phyloP scores from a whole-genome alignment of 2,797 vertebrate species.

The Mastacembelus armatus region DNA sequence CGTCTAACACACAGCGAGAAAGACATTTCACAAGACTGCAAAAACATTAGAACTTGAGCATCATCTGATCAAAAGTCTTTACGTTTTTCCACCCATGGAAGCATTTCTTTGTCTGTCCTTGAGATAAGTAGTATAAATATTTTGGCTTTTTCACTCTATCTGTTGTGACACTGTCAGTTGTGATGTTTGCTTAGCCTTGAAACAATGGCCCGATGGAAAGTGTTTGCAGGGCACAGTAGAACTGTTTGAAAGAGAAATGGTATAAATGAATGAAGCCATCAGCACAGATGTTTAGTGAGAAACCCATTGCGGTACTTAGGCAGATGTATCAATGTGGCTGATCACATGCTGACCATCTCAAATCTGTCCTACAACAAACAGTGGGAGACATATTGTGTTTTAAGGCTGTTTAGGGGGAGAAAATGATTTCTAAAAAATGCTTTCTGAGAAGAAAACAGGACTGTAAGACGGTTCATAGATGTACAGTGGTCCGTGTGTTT shows the following conservation, averaged over 20 bases:
- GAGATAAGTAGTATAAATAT: slow-evolving; percentile 44
- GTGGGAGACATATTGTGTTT: not conserved
- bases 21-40: not conserved
- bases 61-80: not conserved
- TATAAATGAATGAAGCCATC: not conserved
- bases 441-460: not conserved
- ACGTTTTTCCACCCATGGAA: slow-evolving; percentile 7
- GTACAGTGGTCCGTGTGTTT: not conserved
- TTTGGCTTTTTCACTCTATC: slow-evolving; percentile 52
- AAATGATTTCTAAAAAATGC: not conserved
- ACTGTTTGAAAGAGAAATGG: not conserved
- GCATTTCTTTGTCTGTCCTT: slow-evolving; percentile 52
- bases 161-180: slow-evolving; percentile 37
- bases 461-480: not conserved
- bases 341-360: slow-evolving; percentile 5
- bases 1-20: not conserved
- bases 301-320: not conserved
- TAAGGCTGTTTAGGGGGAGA: not conserved
- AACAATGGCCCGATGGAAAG: slow-evolving; percentile 24
- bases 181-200: slow-evolving; percentile 41
- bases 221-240: slow-evolving; percentile 13
- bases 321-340: slow-evolving; percentile 20
- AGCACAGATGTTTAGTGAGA: not conserved
- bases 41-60: slow-evolving; percentile 16
- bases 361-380: not conserved